phyloP scores from a whole-genome alignment of 2,113 vertebrate species.

The Tachuris rubrigastra region DNA sequence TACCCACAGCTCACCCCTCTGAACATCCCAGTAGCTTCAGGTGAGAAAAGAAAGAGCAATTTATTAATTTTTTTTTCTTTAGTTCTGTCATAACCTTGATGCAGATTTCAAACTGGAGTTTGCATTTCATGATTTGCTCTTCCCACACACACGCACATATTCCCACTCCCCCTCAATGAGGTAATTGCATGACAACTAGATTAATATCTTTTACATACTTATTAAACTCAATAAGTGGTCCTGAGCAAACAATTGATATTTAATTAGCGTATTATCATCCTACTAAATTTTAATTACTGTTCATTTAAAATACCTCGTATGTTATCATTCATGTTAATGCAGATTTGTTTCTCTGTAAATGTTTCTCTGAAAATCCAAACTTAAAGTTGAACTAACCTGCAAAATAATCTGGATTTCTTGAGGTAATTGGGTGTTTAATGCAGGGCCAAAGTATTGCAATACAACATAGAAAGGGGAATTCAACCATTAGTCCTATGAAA shows the following conservation, averaged over 20 bases:
- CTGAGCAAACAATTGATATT: conserved; percentile 74
- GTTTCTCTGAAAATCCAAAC: conserved; percentile 37
- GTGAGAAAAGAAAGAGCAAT: not conserved
- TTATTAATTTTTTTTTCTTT: not conserved
- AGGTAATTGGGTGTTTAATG: not conserved
- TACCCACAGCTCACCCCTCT: not conserved
- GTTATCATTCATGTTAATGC: conserved; percentile 60
- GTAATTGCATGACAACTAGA: conserved; percentile 71
- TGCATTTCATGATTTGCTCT: conserved; percentile 59
- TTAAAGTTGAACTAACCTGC: conserved; percentile 1
- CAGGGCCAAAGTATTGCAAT: not conserved
- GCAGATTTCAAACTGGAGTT: conserved; percentile 10
- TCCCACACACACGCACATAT: conserved; percentile 39
- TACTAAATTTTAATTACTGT: conserved; percentile 75
- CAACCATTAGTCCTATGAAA: not conserved
- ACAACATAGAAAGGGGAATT: not conserved
- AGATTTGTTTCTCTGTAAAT: conserved; percentile 55
- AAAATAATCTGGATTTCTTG: not conserved
- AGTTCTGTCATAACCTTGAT: not conserved
- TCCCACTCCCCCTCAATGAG: conserved; percentile 64
- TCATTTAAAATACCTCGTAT: conserved; percentile 69
- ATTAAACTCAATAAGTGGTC: conserved; percentile 71
- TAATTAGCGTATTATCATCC: conserved; percentile 74
- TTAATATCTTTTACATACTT: conserved; percentile 74
- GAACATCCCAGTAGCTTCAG: not conserved